A percentile compares a stretch with the other conserved stretches of the same genome.
These are phyloP conservation scores for Oreochromis mossambicus DNA, from an alignment of 2,797 vertebrate species.

Conservation along the genomic window DNA sequence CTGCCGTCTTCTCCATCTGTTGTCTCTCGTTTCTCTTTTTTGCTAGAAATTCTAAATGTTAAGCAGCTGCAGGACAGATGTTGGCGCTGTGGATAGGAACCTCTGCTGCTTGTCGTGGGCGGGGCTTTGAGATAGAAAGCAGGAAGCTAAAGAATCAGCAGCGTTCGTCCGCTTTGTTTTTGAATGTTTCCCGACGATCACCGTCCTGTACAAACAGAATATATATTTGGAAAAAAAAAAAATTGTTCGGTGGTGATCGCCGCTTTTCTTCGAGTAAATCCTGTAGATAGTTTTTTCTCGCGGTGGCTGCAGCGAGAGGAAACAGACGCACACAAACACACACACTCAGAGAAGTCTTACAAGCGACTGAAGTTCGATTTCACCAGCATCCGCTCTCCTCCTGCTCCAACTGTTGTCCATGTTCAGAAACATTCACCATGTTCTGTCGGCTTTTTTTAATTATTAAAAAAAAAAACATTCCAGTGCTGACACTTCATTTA, in stretches of 20 bases:
- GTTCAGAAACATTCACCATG: background rate
- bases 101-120: background rate
- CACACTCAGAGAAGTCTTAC: conserved; percentile 1
- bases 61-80: conserved; percentile 8
- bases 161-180: conserved; percentile 9
- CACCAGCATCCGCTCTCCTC: conserved; percentile 50
- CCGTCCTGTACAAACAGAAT: conserved; percentile 46
- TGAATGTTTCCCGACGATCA: conserved; percentile 8
- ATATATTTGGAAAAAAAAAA: conserved; percentile 48
- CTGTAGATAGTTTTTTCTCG: conserved; percentile 13
- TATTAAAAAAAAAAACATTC: background rate
- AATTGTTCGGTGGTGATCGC: conserved; percentile 3
- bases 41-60: background rate
- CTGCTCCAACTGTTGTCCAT: background rate
- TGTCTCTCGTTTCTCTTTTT: background rate
- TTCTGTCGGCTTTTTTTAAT: background rate
- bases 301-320: background rate
- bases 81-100: background rate
- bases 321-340: background rate
- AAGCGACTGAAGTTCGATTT: conserved; percentile 16
- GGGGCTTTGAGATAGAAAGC: background rate
- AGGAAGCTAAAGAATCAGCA: background rate
- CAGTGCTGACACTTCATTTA: background rate
- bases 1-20: conserved; percentile 2
- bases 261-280: background rate